Base-by-base conservation (phyloP, 2,888 invertebrate genomes). In the Sphaerophoria taeniata region DNA sequence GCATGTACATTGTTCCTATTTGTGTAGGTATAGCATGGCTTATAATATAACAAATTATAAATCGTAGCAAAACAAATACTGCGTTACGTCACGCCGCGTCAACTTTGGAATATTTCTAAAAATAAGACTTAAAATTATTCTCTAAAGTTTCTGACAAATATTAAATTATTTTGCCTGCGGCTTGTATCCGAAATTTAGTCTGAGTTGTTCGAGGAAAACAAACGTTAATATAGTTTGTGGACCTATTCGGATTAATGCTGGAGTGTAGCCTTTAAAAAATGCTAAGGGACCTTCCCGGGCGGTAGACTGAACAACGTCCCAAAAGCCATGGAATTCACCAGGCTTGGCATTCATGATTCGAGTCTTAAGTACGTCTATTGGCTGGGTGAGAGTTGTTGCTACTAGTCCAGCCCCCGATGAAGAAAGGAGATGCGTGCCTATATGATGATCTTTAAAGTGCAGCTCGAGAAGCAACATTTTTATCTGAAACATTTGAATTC, bases 171-270 rank as follows among this genome's bases (percentile, higher is more conserved):
- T 76, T 67, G 39, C n/a, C n/a, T n/a, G 69, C 11, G 72, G 72
- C 51, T 71, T 31, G 4, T 33, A 36, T 36, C 97, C 97, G 90
- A 97, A 97, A 90, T 96, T 95, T 84, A 96, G 93, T 90, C 98
- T 93, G 63, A 99, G 93, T 93, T 99, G 99, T 93, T 99, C 99
- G 89, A 99, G 94, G 93, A 99, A 97, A 72, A 99, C 94, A 92
- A 99, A 99, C 1, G 98, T 98, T 14, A 99, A 93, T 84, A 99
- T 96, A 2, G 99, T 99, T 88, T 99, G 99, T 5, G 99, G 99
- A 4, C 98, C 99, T 56, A 99, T 94, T 67, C 99, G 95, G 33
- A 98, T 95, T 92, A 99, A 99, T 2, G 99, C 99, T 88, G 99
- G 99, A 90, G 98, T 93, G 92, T 97, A 99, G 51, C 99, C 99